Conservation (phyloP, 23 tunicate genomes). For the Diplosoma virens region DNA sequence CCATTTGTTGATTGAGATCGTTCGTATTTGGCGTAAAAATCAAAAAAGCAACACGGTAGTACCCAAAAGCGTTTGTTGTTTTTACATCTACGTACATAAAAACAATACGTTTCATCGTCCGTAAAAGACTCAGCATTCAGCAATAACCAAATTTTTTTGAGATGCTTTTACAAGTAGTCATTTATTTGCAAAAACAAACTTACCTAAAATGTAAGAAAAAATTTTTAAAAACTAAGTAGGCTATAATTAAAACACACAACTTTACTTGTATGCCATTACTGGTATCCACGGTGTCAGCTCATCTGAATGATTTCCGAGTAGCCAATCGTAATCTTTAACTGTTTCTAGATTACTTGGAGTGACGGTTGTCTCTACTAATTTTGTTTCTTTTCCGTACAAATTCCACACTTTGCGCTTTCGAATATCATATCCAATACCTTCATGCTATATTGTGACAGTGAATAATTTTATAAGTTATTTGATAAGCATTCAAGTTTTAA, state of each 20-base stretch:
- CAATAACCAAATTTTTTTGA: no score
- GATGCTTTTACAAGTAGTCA: no score
- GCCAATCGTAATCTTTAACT: constrained; percentile 70
- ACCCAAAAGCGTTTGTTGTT: constrained; percentile 74
- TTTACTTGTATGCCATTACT: constrained; percentile 74
- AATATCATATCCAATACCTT: constrained; percentile 78
- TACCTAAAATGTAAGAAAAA: no score
- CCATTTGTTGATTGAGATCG: constrained; percentile 52
- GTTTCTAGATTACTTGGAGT: constrained; percentile 53
- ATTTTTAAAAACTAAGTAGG: no score
- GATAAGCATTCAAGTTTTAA: no score
- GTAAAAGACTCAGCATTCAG: no score
- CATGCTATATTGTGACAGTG: constrained; percentile 42
- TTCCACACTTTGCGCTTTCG: constrained; percentile 73
- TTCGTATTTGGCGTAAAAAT: constrained; percentile 76
- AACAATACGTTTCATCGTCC: no score
- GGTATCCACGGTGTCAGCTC: constrained; percentile 99
- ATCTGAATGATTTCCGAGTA: constrained; percentile 97
- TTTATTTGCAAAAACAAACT: no score
- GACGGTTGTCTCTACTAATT: constrained; percentile 56
- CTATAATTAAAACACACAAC: no score
- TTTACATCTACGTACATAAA: no score
- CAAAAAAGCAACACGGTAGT: constrained; percentile 87
- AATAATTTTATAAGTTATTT: no score
- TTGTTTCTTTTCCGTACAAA: constrained; percentile 29